Evolutionary conservation across 2,797 vertebrate species (phyloP).

Genomic region (Taeniopygia guttata): DNA sequence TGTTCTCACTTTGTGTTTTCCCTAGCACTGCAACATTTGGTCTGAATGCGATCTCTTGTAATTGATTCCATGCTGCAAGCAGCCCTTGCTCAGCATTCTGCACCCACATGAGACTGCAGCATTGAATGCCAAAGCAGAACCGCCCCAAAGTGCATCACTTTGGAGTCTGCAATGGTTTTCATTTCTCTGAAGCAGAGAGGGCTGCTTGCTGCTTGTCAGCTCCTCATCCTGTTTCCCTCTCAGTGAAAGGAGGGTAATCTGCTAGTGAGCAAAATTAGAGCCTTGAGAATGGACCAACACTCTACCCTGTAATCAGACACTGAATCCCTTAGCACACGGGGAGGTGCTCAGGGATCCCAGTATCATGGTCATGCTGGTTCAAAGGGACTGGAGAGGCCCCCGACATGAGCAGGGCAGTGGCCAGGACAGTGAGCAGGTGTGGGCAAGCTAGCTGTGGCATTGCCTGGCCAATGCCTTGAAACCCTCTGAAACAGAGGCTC

Average conservation of each 20-base stretch:
- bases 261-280: not conserved
- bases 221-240: not conserved
- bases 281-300: not conserved
- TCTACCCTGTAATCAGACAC: rapidly evolving
- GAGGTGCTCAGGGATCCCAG: not conserved
- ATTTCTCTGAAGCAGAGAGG: not conserved
- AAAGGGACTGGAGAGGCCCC: not conserved
- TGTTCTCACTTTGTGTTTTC: not conserved
- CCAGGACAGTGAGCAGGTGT: not conserved
- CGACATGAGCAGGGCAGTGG: not conserved
- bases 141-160: not conserved
- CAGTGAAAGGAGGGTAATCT: not conserved
- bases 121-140: not conserved
- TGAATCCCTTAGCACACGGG: not conserved
- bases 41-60: not conserved
- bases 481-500: not conserved
- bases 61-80: not conserved
- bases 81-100: constrained; percentile 22
- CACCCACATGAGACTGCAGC: constrained; percentile 29
- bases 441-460: not conserved
- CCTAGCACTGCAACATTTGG: not conserved
- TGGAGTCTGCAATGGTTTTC: not conserved
- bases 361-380: rapidly evolving
- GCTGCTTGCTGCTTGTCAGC: not conserved
- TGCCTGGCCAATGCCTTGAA: not conserved